phyloP scores from a whole-genome alignment of 2,888 invertebrate species.

The Troilus luridus region DNA sequence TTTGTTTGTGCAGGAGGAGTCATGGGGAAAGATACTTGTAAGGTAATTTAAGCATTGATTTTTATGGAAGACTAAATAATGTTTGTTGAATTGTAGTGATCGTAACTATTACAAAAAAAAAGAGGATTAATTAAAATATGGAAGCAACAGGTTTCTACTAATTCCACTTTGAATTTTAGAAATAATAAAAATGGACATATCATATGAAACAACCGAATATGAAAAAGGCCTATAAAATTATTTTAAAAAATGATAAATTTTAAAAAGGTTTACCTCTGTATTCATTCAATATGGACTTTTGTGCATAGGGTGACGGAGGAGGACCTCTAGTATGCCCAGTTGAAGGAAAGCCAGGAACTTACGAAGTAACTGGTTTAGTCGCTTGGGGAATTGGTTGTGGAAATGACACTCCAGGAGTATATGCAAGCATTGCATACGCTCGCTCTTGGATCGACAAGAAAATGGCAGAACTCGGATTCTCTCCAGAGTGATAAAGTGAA shows the following conservation, averaged over 20 bases:
- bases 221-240: too few species aligned
- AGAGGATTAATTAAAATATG: too few species aligned
- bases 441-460: conserved; percentile 81
- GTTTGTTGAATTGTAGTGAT: too few species aligned
- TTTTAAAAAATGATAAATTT: too few species aligned
- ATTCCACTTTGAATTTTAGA: too few species aligned
- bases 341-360: conserved; percentile 73
- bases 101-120: too few species aligned
- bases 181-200: too few species aligned
- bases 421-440: conserved; percentile 79
- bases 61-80: background rate
- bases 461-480: conserved; percentile 68
- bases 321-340: conserved; percentile 81
- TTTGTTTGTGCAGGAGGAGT: conserved; percentile 88
- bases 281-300: background rate
- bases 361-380: conserved; percentile 84
- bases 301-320: conserved; percentile 81
- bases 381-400: conserved; percentile 95
- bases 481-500: background rate
- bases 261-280: too few species aligned
- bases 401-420: conserved; percentile 82
- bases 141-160: too few species aligned
- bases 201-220: too few species aligned
- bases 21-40: conserved; percentile 82
- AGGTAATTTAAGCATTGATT: conserved; percentile 68